Evolutionary conservation across 2,797 vertebrate species (phyloP).

Genomic region (Pampus argenteus): DNA sequence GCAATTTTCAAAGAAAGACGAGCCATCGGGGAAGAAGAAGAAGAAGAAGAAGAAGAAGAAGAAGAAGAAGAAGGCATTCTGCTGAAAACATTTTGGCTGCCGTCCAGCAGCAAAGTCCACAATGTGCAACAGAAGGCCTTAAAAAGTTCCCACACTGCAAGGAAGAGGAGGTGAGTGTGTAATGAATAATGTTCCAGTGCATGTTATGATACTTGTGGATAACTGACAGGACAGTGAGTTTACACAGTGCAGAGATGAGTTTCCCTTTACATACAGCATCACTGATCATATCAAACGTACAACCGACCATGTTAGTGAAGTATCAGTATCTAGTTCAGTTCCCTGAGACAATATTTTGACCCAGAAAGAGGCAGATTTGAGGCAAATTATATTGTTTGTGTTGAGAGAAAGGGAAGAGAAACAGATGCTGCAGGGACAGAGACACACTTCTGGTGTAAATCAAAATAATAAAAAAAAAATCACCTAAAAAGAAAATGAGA

Average conservation of each 20-base stretch:
- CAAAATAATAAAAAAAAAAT: neutral
- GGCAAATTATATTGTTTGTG: neutral
- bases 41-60: too few species aligned
- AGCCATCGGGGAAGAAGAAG: slow-evolving; percentile 28
- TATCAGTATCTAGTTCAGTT: too few species aligned
- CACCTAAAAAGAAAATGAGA: neutral
- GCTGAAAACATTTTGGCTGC: slow-evolving; percentile 66
- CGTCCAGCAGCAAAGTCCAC: slow-evolving; percentile 41
- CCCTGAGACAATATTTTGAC: neutral
- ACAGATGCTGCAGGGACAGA: neutral
- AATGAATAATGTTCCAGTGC: neutral
- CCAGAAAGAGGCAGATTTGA: neutral
- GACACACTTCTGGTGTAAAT: neutral
- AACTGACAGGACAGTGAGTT: neutral
- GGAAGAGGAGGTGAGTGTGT: slow-evolving; percentile 15
- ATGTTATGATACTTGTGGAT: fast-evolving
- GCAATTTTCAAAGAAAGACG: slow-evolving; percentile 71
- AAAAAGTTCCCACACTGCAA: neutral
- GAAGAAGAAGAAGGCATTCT: slow-evolving; percentile 30
- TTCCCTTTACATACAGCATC: neutral
- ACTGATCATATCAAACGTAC: neutral
- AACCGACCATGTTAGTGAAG: neutral
- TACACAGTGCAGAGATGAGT: neutral
- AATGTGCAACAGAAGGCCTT: slow-evolving; percentile 33
- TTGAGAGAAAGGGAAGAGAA: neutral